phyloP scores from a whole-genome alignment of 1,140 invertebrate species.

The Drosophila varians region DNA sequence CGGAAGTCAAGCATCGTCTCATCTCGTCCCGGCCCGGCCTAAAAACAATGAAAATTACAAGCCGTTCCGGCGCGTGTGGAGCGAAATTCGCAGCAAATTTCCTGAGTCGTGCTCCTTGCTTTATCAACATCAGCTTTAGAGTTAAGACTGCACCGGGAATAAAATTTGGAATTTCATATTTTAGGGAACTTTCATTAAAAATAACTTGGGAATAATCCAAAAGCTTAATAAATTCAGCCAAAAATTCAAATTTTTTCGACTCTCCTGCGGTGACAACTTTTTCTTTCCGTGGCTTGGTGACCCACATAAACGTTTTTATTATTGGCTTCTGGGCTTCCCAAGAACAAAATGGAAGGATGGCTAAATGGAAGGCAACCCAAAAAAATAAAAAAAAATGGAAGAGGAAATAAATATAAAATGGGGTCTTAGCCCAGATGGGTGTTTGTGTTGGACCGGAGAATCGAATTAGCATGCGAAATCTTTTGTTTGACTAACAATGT shows the following conservation, averaged over 20 bases:
- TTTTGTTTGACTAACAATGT: slow-evolving; percentile 82
- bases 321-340: slow-evolving; percentile 56
- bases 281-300: slow-evolving; percentile 14
- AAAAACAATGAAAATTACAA: slow-evolving; percentile 78
- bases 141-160: slow-evolving; percentile 6
- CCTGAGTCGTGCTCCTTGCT: slow-evolving; percentile 38
- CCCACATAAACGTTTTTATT: slow-evolving; percentile 73
- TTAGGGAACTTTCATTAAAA: background rate
- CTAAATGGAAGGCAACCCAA: too few species aligned
- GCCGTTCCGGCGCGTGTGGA: slow-evolving; percentile 11
- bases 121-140: slow-evolving; percentile 62
- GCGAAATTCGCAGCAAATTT: slow-evolving; percentile 31
- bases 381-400: slow-evolving; percentile 22
- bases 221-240: background rate
- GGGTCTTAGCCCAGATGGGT: slow-evolving; percentile 43
- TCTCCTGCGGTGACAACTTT: slow-evolving; percentile 1
- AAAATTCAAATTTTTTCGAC: too few species aligned
- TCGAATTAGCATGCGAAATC: slow-evolving; percentile 82
- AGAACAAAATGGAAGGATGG: slow-evolving; percentile 5
- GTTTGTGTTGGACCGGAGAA: slow-evolving; percentile 53
- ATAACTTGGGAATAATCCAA: background rate
- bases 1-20: slow-evolving; percentile 56
- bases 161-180: background rate
- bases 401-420: slow-evolving; percentile 18
- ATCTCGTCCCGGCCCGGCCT: slow-evolving; percentile 38